Base-by-base conservation (phyloP, 2,888 invertebrate genomes). In the Philonicus albiceps region DNA sequence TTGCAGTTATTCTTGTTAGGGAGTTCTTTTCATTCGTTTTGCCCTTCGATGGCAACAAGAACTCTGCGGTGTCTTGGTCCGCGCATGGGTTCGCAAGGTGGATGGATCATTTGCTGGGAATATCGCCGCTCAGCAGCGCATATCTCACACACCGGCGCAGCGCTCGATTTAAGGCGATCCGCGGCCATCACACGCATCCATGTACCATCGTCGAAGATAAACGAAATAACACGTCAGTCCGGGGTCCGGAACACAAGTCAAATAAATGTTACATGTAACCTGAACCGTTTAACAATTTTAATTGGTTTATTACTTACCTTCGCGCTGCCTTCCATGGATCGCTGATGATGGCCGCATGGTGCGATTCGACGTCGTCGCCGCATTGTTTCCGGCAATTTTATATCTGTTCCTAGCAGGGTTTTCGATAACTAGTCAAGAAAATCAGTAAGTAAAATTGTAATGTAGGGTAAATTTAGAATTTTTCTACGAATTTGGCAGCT, bases 1-100 rank as follows among this genome's bases (percentile, higher is more conserved):
- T 87, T 87, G 87, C 85, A 85, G 87, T 78, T 64, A 81, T 87
- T 86, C 80, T 86, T 85, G 85, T 87, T 85, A 87, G 55, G 64
- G 40, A 84, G 19, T 84, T 84, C 55, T 84, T 86, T 37, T 55
- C 74, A 27, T 30, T 86, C 55, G 84, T 84, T 84, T 72, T 73
- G 34, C 40, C 73, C 40, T 84, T 73, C 73, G 84, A 84, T 73
- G 22, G 84, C 64, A 84, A 73, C 73, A 73, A 84, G 73, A 73
- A n/a, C 73, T 31, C 43, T 16, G 40, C 73, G 55, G 81, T 31
- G 37, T 81, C 53, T 49, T 27, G 31, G 74, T 31, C 74, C 74
- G 74, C 16, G 34, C 30, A 5, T 4, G 30, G 31, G 31, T 19
- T 43, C 43, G 30, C 49, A 73, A 73, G 43, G 72, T 40, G 73